Evolutionary conservation across 2,113 vertebrate species (phyloP).

Genomic region (Merops nubicus): DNA sequence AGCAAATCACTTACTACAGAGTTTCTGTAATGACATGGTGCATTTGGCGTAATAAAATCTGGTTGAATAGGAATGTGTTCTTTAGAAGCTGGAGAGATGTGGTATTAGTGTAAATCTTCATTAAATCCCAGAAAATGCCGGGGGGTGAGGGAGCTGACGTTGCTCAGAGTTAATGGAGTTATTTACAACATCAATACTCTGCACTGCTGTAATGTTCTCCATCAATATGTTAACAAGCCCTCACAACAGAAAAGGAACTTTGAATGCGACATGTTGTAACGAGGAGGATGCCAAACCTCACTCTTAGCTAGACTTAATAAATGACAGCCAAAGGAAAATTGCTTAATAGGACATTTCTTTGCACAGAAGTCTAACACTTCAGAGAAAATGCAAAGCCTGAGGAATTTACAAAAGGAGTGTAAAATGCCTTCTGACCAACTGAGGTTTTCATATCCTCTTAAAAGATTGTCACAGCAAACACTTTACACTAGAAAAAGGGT

Average conservation of each 20-base stretch:
- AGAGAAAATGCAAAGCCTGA: not conserved
- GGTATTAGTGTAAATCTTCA: not conserved
- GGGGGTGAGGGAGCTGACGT: not conserved
- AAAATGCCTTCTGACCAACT: slow-evolving; percentile 19
- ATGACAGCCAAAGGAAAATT: not conserved
- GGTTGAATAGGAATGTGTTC: not conserved
- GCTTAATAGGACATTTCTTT: not conserved
- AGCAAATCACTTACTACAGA: not conserved
- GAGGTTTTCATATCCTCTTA: not conserved
- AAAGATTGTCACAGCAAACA: not conserved
- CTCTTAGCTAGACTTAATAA: not conserved
- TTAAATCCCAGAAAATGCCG: not conserved
- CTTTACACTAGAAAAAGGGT: not conserved
- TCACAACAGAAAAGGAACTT: not conserved
- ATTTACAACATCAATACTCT: not conserved
- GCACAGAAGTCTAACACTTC: not conserved
- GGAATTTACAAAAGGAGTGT: not conserved
- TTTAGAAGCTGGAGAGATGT: not conserved
- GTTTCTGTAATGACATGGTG: not conserved
- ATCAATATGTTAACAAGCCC: not conserved
- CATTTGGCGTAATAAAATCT: not conserved
- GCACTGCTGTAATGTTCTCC: not conserved
- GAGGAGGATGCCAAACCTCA: not conserved
- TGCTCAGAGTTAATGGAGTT: not conserved
- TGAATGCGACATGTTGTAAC: not conserved